phyloP scores from a whole-genome alignment of 2,797 vertebrate genomes.

The Enteromius fasciolatus region DNA sequence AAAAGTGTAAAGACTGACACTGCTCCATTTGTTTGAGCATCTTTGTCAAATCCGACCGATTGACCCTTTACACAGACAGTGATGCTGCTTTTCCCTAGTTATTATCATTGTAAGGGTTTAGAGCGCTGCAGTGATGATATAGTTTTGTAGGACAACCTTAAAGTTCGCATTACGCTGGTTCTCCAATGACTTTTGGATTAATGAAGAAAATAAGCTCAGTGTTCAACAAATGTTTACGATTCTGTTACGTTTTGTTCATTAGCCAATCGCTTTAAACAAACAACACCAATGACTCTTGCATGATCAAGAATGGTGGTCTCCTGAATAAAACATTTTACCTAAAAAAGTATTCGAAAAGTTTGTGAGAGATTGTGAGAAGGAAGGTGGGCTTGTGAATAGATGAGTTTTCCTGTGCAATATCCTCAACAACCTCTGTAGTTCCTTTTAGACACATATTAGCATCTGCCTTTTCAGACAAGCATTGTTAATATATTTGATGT shows the following conservation, averaged over 20 bases:
- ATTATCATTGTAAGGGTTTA: background rate
- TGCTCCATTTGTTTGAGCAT: background rate
- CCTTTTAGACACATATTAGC: background rate
- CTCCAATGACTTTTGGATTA: background rate
- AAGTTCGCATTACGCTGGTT: background rate
- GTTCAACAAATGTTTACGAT: background rate
- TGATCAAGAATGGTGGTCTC: no score
- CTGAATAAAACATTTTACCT: no score
- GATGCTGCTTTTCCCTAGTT: background rate
- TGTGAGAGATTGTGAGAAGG: no score
- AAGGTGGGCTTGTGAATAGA: no score
- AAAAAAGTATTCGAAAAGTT: no score
- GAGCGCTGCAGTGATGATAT: background rate
- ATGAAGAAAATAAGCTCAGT: background rate
- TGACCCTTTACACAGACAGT: background rate
- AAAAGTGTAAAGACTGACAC: background rate
- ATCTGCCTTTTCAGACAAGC: background rate
- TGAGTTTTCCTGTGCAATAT: background rate
- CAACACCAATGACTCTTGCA: no score
- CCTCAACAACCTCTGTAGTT: no score
- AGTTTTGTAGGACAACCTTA: background rate
- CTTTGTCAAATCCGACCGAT: background rate
- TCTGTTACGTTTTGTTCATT: background rate
- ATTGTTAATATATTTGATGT: background rate
- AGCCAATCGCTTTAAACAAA: background rate